Conservation (phyloP, 2,113 vertebrate genomes). For the Trochalopteron elliotii region DNA sequence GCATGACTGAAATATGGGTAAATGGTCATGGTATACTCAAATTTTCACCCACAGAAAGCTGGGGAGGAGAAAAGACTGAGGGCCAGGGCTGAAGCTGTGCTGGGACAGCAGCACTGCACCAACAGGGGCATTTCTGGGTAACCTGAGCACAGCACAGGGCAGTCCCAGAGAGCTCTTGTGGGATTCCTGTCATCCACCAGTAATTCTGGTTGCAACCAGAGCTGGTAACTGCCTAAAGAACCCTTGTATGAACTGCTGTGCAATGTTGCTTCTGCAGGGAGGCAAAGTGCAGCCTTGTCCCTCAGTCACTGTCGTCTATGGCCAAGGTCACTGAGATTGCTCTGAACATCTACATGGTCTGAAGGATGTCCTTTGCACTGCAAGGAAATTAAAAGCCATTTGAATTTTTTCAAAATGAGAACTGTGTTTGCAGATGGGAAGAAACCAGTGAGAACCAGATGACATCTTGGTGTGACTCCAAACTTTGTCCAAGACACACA, state of each 20-base stretch:
- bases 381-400: neutral
- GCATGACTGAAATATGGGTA: neutral
- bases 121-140: neutral
- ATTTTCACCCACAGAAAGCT: neutral
- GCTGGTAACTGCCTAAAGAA: neutral
- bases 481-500: neutral
- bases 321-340: neutral
- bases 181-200: neutral
- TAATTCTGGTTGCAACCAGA: neutral
- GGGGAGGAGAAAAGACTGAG: neutral
- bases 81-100: rapidly evolving
- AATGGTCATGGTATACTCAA: neutral
- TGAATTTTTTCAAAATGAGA: neutral
- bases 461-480: neutral
- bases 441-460: neutral
- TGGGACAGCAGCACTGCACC: neutral
- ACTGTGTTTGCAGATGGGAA: neutral
- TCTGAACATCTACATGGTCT: neutral
- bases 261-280: neutral
- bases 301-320: neutral
- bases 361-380: neutral
- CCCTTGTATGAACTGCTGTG: neutral
- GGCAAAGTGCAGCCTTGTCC: neutral
- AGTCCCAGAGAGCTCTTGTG: neutral
- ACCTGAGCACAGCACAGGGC: neutral